Conservation (phyloP, 2,113 vertebrate species). For the Rallus limicola region DNA sequence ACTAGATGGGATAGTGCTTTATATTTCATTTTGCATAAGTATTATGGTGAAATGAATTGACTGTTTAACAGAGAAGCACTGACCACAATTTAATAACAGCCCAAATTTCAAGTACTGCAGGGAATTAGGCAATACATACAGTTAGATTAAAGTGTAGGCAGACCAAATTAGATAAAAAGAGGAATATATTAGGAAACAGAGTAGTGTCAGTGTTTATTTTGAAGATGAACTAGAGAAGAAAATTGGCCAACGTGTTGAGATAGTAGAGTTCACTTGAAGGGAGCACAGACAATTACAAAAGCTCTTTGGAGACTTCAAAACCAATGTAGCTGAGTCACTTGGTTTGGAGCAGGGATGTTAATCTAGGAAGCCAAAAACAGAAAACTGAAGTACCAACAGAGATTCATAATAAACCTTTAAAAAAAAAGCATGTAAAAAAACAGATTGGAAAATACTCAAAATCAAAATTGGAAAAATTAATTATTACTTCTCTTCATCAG, state of each 20-base stretch:
- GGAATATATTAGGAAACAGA: constrained; percentile 57
- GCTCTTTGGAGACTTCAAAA: constrained; percentile 1
- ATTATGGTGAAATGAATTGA: constrained; percentile 42
- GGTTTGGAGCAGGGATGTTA: background rate
- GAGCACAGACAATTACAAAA: background rate
- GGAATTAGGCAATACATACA: constrained; percentile 49
- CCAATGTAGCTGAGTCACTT: background rate
- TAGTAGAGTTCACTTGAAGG: background rate
- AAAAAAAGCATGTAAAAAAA: background rate
- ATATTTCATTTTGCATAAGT: constrained; percentile 30
- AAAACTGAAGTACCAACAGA: background rate
- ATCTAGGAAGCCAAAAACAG: background rate
- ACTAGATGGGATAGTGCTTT: constrained; percentile 1
- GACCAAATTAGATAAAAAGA: constrained; percentile 61
- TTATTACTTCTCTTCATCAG: background rate
- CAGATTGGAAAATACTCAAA: background rate
- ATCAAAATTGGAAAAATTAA: background rate
- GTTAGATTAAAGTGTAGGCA: constrained; percentile 50
- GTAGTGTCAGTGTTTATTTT: constrained; percentile 46
- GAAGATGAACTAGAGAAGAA: constrained; percentile 20
- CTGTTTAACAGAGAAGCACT: constrained; percentile 39
- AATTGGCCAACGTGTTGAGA: constrained; percentile 11
- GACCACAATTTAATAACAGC: constrained; percentile 65
- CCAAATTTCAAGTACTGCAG: constrained; percentile 49
- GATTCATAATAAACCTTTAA: background rate